Percentiles rank a stretch among this genome's conserved stretches.
Evolutionary conservation across 2,113 vertebrate species (phyloP).

Genomic region (Peromyscus californicus): DNA sequence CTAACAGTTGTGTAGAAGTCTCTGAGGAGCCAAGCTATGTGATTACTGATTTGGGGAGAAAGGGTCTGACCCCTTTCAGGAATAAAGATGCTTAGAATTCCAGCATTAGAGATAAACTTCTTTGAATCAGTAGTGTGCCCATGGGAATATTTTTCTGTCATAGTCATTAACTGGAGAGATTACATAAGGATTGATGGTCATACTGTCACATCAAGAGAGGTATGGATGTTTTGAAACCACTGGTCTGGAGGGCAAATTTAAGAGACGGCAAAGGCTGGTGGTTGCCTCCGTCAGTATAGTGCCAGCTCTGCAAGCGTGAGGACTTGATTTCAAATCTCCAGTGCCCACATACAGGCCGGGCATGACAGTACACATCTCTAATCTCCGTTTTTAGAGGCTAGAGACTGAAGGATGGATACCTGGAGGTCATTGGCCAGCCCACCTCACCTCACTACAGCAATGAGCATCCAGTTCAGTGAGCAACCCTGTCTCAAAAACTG

Average conservation of each 20-base stretch:
- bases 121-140: not conserved
- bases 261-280: not conserved
- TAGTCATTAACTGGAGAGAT: not conserved
- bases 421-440: not conserved
- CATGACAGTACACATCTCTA: not conserved
- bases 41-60: not conserved
- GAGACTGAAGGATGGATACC: not conserved
- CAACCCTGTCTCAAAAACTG: not conserved
- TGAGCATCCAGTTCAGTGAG: not conserved
- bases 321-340: not conserved
- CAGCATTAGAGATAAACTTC: not conserved
- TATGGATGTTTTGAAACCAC: not conserved
- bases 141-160: not conserved
- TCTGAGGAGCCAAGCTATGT: not conserved
- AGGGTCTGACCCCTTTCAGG: not conserved
- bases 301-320: not conserved
- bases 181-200: not conserved
- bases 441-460: not conserved
- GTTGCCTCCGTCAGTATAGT: not conserved
- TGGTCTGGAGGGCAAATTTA: not conserved
- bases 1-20: not conserved
- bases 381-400: not conserved
- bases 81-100: slow-evolving; percentile 4
- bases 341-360: not conserved
- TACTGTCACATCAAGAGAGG: not conserved